Percentiles rank a stretch among this genome's conserved stretches.
Evolutionary conservation across 92 coral and sea anemone species (phyloP).

Genomic region (Muricea muricata): DNA sequence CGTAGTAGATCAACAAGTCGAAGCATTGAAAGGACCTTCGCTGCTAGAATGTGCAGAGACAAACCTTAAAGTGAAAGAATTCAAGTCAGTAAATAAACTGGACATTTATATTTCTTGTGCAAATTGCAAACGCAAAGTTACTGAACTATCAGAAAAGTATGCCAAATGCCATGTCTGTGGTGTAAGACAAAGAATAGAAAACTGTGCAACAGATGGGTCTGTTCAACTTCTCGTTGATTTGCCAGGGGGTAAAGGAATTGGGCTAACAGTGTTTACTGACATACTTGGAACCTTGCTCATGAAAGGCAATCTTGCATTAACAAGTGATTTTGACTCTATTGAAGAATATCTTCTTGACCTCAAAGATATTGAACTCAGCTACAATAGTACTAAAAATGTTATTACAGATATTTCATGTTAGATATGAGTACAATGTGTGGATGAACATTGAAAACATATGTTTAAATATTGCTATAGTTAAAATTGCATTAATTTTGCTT

Average conservation of each 20-base stretch:
- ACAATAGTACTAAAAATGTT: slow-evolving; percentile 52
- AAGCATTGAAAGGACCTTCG: slow-evolving; percentile 53
- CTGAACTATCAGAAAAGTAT: slow-evolving; percentile 57
- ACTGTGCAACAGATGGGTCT: not conserved
- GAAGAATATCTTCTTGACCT: slow-evolving; percentile 65
- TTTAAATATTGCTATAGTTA: no score
- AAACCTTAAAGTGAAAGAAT: slow-evolving; percentile 49
- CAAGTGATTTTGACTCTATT: slow-evolving; percentile 55
- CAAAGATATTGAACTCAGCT: slow-evolving; percentile 56
- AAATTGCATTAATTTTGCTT: not conserved
- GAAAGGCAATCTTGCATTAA: slow-evolving; percentile 50
- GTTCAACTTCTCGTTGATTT: not conserved
- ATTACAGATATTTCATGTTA: slow-evolving; percentile 44
- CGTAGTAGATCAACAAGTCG: slow-evolving; percentile 45
- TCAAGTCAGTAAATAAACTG: slow-evolving; percentile 55
- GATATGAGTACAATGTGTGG: not conserved
- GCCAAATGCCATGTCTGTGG: slow-evolving; percentile 70
- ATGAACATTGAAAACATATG: no score
- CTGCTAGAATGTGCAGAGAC: slow-evolving; percentile 57
- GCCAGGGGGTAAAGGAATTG: slow-evolving; percentile 33
- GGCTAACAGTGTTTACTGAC: slow-evolving; percentile 70
- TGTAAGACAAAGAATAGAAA: slow-evolving; percentile 21
- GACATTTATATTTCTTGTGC: slow-evolving; percentile 62
- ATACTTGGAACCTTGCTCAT: slow-evolving; percentile 48
- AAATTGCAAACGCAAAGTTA: slow-evolving; percentile 64